Conservation (phyloP, 2,888 invertebrate species). For the Colletes collaris region DNA sequence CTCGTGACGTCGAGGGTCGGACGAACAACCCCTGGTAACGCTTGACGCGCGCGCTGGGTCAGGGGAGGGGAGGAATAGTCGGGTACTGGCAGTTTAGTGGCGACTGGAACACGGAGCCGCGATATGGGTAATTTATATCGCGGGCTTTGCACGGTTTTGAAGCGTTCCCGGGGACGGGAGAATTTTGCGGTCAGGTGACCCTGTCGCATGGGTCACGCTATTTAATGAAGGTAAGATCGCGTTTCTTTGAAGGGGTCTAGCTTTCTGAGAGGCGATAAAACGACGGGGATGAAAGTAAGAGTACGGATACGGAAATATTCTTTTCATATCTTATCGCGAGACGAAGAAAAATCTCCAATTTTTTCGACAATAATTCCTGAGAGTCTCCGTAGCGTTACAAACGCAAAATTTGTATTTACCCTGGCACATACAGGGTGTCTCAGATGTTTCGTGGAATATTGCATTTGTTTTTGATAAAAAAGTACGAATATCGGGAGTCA, state of each 20-base stretch:
- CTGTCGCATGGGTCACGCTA: conserved; percentile 53
- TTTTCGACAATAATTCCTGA: too few relatives aligned
- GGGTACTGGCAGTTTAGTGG: conserved; percentile 54
- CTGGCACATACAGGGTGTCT: too few relatives aligned
- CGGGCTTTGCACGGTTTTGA: conserved; percentile 48
- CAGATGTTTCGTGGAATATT: too few relatives aligned
- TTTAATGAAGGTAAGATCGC: conserved; percentile 28
- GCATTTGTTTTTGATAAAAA: too few relatives aligned
- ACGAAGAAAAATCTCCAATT: too few relatives aligned
- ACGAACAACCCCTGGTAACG: conserved; percentile 39
- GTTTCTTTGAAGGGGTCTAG: not conserved
- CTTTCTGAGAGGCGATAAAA: not conserved
- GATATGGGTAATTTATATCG: conserved; percentile 61
- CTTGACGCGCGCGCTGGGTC: conserved; percentile 36
- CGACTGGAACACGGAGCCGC: conserved; percentile 49
- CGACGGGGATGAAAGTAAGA: not conserved
- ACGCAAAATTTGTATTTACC: too few relatives aligned
- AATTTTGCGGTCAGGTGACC: conserved; percentile 37
- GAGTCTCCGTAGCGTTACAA: too few relatives aligned
- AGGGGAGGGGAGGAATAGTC: conserved; percentile 41
- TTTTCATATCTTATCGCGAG: not conserved
- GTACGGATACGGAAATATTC: not conserved
- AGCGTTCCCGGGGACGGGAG: conserved; percentile 38
- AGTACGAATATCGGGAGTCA: too few relatives aligned
- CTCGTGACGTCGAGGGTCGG: conserved; percentile 51